Base-by-base conservation (phyloP, 2,888 invertebrate species). In the Hypsopygia costalis region DNA sequence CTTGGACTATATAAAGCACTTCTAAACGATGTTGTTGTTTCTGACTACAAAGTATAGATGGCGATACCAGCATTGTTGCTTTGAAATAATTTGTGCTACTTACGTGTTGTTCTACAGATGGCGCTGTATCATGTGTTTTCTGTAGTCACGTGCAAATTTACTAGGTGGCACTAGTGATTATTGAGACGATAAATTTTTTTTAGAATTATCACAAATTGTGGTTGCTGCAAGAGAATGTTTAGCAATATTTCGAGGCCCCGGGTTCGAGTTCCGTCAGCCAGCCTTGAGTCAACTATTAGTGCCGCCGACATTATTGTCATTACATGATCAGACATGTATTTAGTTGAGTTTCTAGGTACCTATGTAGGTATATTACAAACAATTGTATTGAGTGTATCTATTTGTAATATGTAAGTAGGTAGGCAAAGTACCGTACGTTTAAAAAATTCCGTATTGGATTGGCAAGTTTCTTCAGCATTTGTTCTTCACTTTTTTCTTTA, bases 51-150 rank as follows among this genome's bases (percentile, higher is more conserved):
- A 3, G 16, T 16, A 3, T 4, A 16, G 16, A 16, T 16, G 16
- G 16, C 16, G 16, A 3, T 16, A 16, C 3, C 4, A 16, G 16
- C 4, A 16, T 4, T 3, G 16, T 16, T 16, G 16, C 16, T 16
- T 16, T 16, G 2, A 16, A 16, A 16, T 16, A 3, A 3, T 16
- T 16, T 16, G 16, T 3, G n/a, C n/a, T 3, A 3, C 3, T 16
- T 16, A 16, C 16, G 16, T 16, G 3, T 2, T 16, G 4, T 16
- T 2, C 4, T 3, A 16, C 16, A 62, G 62, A 51, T 58, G 57
- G 53, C 60, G 52, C 3, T n/a, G 16, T n/a, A n/a, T 9, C 8
- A 12, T 16, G n/a, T 16, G 6, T 32, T n/a, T 12, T 3, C 12
- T 6, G 5, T 29, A 29, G 29, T 10, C 3, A 9, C 9, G 6